Evolutionary conservation across 2,113 vertebrate species (phyloP), one percentile per base, ranked within the genome.

Genomic region (Rissa tridactyla): DNA sequence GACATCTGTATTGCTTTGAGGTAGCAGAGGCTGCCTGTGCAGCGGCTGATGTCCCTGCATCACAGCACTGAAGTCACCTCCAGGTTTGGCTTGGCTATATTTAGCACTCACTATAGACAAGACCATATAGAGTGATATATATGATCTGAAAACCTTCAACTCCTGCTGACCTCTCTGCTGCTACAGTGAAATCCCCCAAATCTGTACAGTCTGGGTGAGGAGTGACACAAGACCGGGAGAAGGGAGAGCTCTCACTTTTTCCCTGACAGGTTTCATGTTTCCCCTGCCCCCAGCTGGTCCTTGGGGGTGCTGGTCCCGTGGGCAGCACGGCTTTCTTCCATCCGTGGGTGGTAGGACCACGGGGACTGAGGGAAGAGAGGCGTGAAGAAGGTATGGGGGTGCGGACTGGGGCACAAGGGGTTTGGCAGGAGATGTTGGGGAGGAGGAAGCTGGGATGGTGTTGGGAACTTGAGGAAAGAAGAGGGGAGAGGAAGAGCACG

Each of bases 1-100:
- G 87, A 78, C 68, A 32, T 75, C 62, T 66, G 58, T 57, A 18
- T 82, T 57, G 66, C 82, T 92, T 46, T 64, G 79, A 72, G 92
- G 92, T 61, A 30, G n/a, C 9, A 22, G 42, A 82, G 60, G 55
- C 55, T 91, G 82, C 69, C 86, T 62, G 57, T 38, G 81, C 77
- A 44, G 84, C 44, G 86, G 54, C 82, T 73, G 85, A 32, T 82
- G 82, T 85, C 82, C 64, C 89, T 81, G 55, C 57, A n/a, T 49
- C 78, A 29, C 80, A 58, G 82, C 70, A 32, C 87, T 96, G 80
- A 89, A 96, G 96, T 95, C 96, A 93, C 77, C 94, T 95, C 97
- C 91, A 96, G 86, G 90, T 96, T 90, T 91, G 85, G 58, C 85
- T 80, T 46, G 85, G 85, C 91, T 97, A 94, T 96, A 94, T 97